Evolutionary conservation across 2,888 invertebrate genomes (phyloP).

Genomic region (Cyclophora albipunctata): DNA sequence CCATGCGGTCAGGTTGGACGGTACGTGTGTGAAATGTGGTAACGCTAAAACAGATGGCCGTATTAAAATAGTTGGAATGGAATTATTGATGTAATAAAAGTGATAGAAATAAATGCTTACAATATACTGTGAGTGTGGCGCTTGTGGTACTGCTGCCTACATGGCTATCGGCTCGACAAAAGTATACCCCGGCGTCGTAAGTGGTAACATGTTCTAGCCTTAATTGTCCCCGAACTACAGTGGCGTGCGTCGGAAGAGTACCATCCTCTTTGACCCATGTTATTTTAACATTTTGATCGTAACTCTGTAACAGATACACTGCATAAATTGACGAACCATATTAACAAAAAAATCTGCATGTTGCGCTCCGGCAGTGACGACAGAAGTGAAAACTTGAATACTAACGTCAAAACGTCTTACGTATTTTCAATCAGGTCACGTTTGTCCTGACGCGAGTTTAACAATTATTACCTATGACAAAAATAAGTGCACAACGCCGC

Average conservation of each 20-base stretch:
- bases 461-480: too few species aligned
- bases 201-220: slow-evolving; percentile 88
- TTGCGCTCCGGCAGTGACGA: too few species aligned
- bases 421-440: too few species aligned
- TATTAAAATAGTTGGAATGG: slow-evolving; percentile 53
- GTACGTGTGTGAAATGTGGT: slow-evolving; percentile 89
- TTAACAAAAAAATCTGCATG: too few species aligned
- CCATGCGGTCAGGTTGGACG: slow-evolving; percentile 90
- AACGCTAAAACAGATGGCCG: slow-evolving; percentile 82
- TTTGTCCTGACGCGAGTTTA: too few species aligned
- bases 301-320: slow-evolving; percentile 47
- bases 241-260: slow-evolving; percentile 55
- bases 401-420: too few species aligned
- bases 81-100: slow-evolving; percentile 64
- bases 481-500: too few species aligned
- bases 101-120: slow-evolving; percentile 78
- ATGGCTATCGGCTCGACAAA: slow-evolving; percentile 93
- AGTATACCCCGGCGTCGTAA: slow-evolving; percentile 91
- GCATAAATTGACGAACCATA: background rate
- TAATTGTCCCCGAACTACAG: slow-evolving; percentile 68
- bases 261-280: slow-evolving; percentile 69
- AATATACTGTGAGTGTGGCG: slow-evolving; percentile 92
- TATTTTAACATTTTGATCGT: slow-evolving; percentile 64
- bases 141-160: slow-evolving; percentile 91
- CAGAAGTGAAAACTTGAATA: too few species aligned